These are phyloP conservation scores for Dasysyrphus tricinctus DNA, from an alignment of 2,888 invertebrate species.

Conservation along the genomic window DNA sequence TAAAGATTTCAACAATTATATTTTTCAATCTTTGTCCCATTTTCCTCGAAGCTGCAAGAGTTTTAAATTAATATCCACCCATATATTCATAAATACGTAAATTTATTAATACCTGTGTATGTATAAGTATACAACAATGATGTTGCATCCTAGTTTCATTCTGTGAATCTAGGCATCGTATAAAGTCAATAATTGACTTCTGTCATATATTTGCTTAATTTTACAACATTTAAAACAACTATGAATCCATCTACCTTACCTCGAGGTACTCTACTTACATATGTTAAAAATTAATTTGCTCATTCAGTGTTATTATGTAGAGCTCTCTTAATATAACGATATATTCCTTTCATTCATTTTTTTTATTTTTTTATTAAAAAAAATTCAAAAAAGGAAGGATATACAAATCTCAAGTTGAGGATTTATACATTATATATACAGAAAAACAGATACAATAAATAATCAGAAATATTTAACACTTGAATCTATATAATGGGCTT, in stretches of 20 bases:
- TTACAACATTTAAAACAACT: background rate
- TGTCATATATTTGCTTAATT: conserved; percentile 7
- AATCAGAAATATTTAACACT: conserved; percentile 29
- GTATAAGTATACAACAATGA: background rate
- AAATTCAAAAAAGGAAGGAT: background rate
- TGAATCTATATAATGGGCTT: conserved; percentile 29
- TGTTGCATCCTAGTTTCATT: background rate
- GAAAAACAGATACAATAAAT: conserved; percentile 13
- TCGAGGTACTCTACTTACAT: background rate
- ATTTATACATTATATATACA: background rate
- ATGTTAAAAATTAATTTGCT: conserved; percentile 21
- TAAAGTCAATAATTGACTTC: background rate
- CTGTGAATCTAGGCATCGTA: background rate
- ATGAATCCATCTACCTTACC: background rate
- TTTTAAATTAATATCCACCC: background rate
- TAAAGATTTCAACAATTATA: too few relatives aligned
- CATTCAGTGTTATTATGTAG: conserved; percentile 6
- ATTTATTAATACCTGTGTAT: too few relatives aligned
- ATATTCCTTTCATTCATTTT: background rate
- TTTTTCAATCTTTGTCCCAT: background rate
- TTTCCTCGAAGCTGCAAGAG: background rate
- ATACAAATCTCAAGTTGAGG: background rate
- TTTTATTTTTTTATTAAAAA: background rate
- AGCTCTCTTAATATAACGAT: conserved; percentile 1
- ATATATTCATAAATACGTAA: too few relatives aligned